Conservation (phyloP, 2,113 vertebrate genomes). For the Eclectus roratus region DNA sequence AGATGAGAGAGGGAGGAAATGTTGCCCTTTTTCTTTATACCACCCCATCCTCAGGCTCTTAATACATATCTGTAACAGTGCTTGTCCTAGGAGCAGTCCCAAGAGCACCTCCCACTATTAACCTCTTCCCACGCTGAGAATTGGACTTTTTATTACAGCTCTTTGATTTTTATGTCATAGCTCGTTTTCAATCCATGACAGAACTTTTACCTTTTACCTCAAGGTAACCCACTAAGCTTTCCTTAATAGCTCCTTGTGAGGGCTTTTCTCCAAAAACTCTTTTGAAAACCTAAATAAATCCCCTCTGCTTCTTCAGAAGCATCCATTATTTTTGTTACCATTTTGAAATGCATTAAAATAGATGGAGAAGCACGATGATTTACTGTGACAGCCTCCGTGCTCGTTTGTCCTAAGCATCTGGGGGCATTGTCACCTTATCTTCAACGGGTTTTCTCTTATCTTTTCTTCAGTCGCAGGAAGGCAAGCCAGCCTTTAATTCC, state of each 20-base stretch:
- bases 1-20: neutral
- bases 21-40: neutral
- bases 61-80: neutral
- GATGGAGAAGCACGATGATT: neutral
- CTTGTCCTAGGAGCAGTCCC: neutral
- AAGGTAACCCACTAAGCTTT: slow-evolving; percentile 51
- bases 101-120: slow-evolving; percentile 38
- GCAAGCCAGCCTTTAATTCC: slow-evolving; percentile 8
- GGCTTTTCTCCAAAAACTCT: neutral
- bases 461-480: slow-evolving; percentile 30
- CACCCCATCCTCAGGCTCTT: neutral
- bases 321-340: slow-evolving; percentile 15
- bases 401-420: slow-evolving; percentile 34
- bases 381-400: neutral
- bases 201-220: slow-evolving; percentile 3
- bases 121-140: slow-evolving; percentile 17
- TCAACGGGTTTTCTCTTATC: slow-evolving; percentile 46
- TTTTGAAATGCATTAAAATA: slow-evolving; percentile 37
- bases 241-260: slow-evolving; percentile 48
- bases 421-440: neutral
- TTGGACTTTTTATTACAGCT: slow-evolving; percentile 35
- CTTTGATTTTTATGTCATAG: slow-evolving; percentile 41
- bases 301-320: neutral
- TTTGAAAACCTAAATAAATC: slow-evolving; percentile 58
- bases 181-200: slow-evolving; percentile 45